Evolutionary conservation across 2,113 vertebrate species (phyloP).

Genomic region (Microcebus jonahi): DNA sequence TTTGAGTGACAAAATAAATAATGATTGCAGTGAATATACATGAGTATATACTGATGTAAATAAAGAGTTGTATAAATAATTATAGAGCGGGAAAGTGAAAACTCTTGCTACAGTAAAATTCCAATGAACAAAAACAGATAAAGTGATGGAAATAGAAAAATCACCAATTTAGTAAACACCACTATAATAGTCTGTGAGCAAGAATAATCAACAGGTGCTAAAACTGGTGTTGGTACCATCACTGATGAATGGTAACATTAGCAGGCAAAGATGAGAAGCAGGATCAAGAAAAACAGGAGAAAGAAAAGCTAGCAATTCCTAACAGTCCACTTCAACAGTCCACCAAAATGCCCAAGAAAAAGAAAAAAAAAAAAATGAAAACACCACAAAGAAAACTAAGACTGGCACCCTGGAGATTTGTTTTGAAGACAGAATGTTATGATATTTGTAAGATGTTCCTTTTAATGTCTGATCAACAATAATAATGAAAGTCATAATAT

Average conservation of each 20-base stretch:
- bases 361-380: neutral
- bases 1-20: constrained; percentile 14
- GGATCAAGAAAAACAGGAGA: neutral
- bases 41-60: neutral
- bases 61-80: neutral
- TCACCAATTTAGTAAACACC: neutral
- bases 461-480: neutral
- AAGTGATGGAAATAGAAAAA: neutral
- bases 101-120: neutral
- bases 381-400: neutral
- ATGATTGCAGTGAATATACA: neutral
- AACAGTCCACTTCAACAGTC: too few relatives aligned
- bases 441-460: neutral
- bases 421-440: neutral
- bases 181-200: neutral
- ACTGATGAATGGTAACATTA: neutral
- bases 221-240: neutral
- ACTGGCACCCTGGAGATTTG: too few relatives aligned
- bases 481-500: neutral
- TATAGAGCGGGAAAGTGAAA: neutral
- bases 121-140: neutral
- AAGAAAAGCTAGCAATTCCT: neutral
- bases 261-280: neutral
- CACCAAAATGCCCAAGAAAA: too few relatives aligned
- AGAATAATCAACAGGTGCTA: neutral